Evolutionary conservation across 2,888 invertebrate species (phyloP).

Genomic region (Platycheirus rosarum): DNA sequence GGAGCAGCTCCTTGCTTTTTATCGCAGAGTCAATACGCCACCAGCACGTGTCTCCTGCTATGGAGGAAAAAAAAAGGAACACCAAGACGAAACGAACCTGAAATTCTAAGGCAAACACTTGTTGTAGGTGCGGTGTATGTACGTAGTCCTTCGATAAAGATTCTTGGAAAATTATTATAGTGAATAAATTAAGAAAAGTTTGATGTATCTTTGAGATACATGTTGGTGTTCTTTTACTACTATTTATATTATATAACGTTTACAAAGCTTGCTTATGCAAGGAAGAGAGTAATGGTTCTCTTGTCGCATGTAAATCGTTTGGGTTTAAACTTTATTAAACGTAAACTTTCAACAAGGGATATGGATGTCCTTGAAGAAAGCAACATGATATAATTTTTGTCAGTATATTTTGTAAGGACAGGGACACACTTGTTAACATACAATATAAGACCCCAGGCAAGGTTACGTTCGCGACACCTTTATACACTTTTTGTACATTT

Average conservation of each 20-base stretch:
- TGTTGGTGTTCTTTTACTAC: no score
- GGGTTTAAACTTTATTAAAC: slow-evolving; percentile 33
- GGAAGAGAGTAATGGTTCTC: slow-evolving; percentile 11
- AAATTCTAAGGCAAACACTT: slow-evolving; percentile 1
- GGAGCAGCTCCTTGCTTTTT: no score
- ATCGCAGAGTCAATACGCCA: slow-evolving; percentile 5
- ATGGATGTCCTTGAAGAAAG: not conserved
- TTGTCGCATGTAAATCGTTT: slow-evolving; percentile 27
- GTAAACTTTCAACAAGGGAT: slow-evolving; percentile 1
- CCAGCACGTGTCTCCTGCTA: slow-evolving; percentile 9
- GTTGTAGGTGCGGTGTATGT: not conserved
- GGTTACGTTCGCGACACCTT: no score
- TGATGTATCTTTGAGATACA: no score
- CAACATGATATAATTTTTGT: not conserved
- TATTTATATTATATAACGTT: no score
- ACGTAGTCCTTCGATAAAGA: not conserved
- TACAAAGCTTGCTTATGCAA: no score
- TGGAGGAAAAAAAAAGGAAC: not conserved
- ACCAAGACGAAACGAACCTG: not conserved
- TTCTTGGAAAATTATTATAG: slow-evolving; percentile 12
- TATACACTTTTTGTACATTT: no score
- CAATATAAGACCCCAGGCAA: no score
- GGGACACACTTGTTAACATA: no score
- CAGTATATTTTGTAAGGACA: no score
- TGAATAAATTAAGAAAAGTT: slow-evolving; percentile 23